A percentile compares a stretch with the other conserved stretches of the same genome.
Conservation (phyloP, 2,888 invertebrate genomes). For the Siphlonurus alternatus region DNA sequence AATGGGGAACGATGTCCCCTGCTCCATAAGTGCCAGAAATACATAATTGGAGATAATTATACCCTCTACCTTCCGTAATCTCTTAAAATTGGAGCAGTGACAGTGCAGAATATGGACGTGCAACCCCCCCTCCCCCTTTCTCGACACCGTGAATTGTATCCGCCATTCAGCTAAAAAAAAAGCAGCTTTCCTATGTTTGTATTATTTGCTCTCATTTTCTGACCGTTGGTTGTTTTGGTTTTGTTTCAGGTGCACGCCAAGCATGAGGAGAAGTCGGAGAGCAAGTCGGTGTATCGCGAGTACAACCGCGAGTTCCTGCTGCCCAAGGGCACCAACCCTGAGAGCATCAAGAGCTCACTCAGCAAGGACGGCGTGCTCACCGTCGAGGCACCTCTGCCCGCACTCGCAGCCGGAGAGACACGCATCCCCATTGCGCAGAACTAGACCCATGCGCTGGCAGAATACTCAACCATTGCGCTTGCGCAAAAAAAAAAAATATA, state of each 20-base stretch:
- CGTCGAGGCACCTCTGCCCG: slow-evolving; percentile 91
- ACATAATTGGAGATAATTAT: no score
- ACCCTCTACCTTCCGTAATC: no score
- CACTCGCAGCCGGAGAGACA: slow-evolving; percentile 61
- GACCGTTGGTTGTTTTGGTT: slow-evolving; percentile 11
- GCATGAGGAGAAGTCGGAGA: slow-evolving; percentile 95
- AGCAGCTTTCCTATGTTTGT: no score
- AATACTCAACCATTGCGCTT: slow-evolving; percentile 4
- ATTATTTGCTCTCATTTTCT: no score
- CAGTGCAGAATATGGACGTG: no score
- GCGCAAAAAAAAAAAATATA: neutral
- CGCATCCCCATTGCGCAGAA: slow-evolving; percentile 65
- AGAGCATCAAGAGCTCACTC: slow-evolving; percentile 86
- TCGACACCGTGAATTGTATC: no score
- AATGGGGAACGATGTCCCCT: no score
- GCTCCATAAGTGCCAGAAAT: no score
- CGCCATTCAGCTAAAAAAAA: no score
- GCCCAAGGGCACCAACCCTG: slow-evolving; percentile 93
- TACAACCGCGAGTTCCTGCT: slow-evolving; percentile 95
- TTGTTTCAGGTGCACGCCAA: slow-evolving; percentile 80
- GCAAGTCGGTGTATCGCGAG: slow-evolving; percentile 92
- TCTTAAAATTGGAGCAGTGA: no score
- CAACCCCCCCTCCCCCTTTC: no score
- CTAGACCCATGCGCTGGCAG: slow-evolving; percentile 21
- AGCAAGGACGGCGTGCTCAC: slow-evolving; percentile 94